These are phyloP conservation scores for Pissodes strobi DNA, from an alignment of 1,140 invertebrate species.

Conservation along the genomic window DNA sequence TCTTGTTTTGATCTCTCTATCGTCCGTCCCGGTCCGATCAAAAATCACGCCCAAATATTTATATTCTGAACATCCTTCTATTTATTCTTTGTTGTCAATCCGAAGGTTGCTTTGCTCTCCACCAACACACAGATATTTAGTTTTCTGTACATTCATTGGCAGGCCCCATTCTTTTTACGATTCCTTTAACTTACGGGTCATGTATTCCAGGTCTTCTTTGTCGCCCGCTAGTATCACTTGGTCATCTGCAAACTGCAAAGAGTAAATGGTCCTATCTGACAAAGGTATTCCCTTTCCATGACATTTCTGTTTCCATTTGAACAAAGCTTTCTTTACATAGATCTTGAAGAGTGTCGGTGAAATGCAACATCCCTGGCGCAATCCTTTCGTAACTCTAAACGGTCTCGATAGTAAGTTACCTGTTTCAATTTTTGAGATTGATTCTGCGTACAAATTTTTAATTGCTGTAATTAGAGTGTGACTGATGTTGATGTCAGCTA, in stretches of 20 bases:
- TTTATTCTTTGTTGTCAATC: neutral
- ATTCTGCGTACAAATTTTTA: neutral
- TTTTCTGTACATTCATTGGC: constrained; percentile 5
- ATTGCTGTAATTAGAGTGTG: neutral
- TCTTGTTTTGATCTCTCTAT: constrained; percentile 11
- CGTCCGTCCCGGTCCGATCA: constrained; percentile 3
- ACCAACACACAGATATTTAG: constrained; percentile 7
- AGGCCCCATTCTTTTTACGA: constrained; percentile 2
- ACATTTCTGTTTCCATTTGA: too few species aligned
- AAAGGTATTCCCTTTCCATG: constrained; percentile 1
- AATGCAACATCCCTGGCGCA: neutral
- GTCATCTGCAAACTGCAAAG: too few species aligned
- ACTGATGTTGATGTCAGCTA: too few species aligned
- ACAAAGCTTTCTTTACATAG: neutral
- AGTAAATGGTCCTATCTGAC: too few species aligned
- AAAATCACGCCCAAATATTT: neutral
- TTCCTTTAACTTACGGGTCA: constrained; percentile 10
- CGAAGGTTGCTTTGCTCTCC: neutral
- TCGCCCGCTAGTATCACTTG: constrained; percentile 2
- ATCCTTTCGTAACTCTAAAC: neutral
- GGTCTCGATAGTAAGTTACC: neutral
- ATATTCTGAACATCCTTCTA: too few species aligned
- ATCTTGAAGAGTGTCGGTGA: too few species aligned
- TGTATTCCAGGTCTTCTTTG: constrained; percentile 21
- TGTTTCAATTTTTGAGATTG: neutral